Evolutionary conservation across 2,113 vertebrate genomes (phyloP), one percentile per base, ranked within the genome.

Genomic region (Amblyopsis rosae): DNA sequence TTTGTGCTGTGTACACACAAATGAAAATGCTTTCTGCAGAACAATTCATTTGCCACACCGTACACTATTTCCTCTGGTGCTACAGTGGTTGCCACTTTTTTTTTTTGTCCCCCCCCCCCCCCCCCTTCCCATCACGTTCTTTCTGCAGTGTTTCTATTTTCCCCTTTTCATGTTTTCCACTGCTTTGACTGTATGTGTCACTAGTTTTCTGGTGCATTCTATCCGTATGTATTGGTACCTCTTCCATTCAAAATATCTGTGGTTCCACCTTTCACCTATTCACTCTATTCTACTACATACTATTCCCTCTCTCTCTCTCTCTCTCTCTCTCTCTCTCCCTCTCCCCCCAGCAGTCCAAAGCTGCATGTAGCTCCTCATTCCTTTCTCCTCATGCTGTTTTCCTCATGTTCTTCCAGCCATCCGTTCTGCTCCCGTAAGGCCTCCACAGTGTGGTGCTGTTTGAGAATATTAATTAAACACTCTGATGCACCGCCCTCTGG

Each of bases 1-100:
- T 77, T 53, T 73, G 63, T 61, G 16, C 33, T n/a, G 64, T 72
- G 70, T 71, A 62, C 55, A 74, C 72, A 76, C 68, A 81, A 70
- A 81, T 73, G 63, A 81, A 79, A 82, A 84, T 80, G 67, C 56
- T 82, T 82, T 77, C 79, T 69, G 70, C 70, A 77, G 85, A 85
- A 85, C 63, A 78, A 86, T 77, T 82, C 12, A 80, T 83, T 82
- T 74, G 70, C 64, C 64, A 62, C 41, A 47, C 41, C 62, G 16
- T 49, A 45, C 72, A 83, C 59, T 46, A 56, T 73, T 81, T 59
- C 58, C 59, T 79, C 58, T 17, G 3, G 57, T 61, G 56, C 78
- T 60, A 64, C 69, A 69, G 62, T 75, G 65, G 60, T 69, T 56
- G 72, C 26, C 63, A 70, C 66, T 57, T 65, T 65, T 73, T 79